phyloP scores from a whole-genome alignment of 2,113 vertebrate species.

The Hemichromis elongatus region DNA sequence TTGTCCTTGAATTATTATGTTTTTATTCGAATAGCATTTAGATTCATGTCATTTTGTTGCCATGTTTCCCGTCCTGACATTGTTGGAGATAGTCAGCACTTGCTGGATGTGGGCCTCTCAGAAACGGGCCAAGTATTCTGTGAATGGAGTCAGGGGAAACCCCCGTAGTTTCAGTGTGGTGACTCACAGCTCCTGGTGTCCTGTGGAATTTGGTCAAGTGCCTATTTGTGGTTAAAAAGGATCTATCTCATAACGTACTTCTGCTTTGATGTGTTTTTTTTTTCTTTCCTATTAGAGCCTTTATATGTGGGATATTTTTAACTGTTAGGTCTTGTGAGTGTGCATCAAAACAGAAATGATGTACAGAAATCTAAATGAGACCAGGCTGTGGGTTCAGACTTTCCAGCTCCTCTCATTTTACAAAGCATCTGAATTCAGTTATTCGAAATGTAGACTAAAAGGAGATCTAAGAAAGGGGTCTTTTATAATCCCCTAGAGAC shows the following conservation, averaged over 20 bases:
- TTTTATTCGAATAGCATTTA: background rate
- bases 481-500: background rate
- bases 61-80: slow-evolving; percentile 5
- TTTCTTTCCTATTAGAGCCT: background rate
- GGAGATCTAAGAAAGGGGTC: background rate
- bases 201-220: slow-evolving; percentile 69
- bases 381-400: slow-evolving; percentile 11
- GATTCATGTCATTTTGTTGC: background rate
- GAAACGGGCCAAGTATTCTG: slow-evolving; percentile 42
- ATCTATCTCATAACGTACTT: slow-evolving; percentile 53
- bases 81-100: slow-evolving; percentile 10
- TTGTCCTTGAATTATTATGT: background rate
- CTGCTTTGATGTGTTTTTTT: slow-evolving; percentile 44
- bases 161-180: slow-evolving; percentile 61
- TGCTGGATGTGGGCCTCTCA: slow-evolving; percentile 32
- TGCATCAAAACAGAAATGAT: slow-evolving; percentile 49
- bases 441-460: background rate
- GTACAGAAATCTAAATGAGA: background rate
- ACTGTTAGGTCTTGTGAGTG: slow-evolving; percentile 43
- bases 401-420: slow-evolving; percentile 25
- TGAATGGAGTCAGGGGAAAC: slow-evolving; percentile 61
- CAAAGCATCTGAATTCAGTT: slow-evolving; percentile 10
- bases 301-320: slow-evolving; percentile 37
- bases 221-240: slow-evolving; percentile 22
- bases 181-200: slow-evolving; percentile 66